Percentiles rank a stretch among this genome's conserved stretches.
Evolutionary conservation across 2,113 vertebrate species (phyloP).

Genomic region (Gnathonemus longibarbis): DNA sequence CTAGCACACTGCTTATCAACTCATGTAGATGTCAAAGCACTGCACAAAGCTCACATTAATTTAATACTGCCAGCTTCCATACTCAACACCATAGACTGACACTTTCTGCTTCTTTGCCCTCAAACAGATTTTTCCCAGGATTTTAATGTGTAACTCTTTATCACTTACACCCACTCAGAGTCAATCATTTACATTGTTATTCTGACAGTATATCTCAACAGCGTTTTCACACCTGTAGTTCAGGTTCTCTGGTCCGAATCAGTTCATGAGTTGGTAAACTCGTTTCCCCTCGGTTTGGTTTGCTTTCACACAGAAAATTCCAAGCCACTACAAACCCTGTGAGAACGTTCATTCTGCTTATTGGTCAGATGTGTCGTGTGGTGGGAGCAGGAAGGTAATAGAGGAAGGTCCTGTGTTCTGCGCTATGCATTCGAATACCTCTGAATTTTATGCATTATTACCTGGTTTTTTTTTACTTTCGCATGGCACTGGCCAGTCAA

Average conservation of each 20-base stretch:
- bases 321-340: neutral
- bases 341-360: neutral
- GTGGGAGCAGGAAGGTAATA: neutral
- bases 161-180: neutral
- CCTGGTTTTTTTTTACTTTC: too few relatives aligned
- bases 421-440: too few relatives aligned
- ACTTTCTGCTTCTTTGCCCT: neutral
- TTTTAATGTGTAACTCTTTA: neutral
- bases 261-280: neutral
- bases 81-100: neutral
- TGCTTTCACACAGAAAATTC: neutral
- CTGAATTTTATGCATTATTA: too few relatives aligned
- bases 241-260: neutral
- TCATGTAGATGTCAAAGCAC: neutral
- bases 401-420: neutral
- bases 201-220: neutral
- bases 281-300: neutral
- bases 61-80: neutral
- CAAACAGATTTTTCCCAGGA: neutral
- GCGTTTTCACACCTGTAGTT: neutral
- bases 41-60: neutral
- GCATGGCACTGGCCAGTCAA: too few relatives aligned
- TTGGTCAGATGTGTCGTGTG: neutral
- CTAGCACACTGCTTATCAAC: neutral
- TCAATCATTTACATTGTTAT: neutral